Conservation (phyloP, 2,113 vertebrate genomes). For the Podarcis raffonei region DNA sequence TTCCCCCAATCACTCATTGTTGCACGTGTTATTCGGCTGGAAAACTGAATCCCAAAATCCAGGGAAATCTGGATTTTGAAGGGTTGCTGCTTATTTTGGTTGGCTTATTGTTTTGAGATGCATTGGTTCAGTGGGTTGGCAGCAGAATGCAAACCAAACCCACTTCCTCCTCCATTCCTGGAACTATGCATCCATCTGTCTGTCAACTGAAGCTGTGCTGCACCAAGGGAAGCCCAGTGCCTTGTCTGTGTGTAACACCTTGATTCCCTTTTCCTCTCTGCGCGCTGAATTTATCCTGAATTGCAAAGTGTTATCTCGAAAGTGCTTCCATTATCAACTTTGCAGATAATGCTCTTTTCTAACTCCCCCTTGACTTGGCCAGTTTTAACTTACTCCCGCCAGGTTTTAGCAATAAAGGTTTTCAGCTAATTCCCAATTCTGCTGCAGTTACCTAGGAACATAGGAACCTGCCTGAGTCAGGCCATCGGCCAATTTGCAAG, state of each 20-base stretch:
- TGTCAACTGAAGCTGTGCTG: too few relatives aligned
- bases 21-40: too few relatives aligned
- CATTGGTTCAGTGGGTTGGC: too few relatives aligned
- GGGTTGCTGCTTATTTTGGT: too few relatives aligned
- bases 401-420: not conserved
- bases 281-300: not conserved
- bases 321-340: slow-evolving; percentile 12
- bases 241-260: not conserved
- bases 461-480: too few relatives aligned
- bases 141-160: too few relatives aligned
- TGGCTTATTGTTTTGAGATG: too few relatives aligned
- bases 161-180: not conserved
- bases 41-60: too few relatives aligned
- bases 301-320: not conserved
- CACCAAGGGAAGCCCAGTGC: not conserved
- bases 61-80: too few relatives aligned
- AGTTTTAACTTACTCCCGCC: not conserved
- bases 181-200: not conserved
- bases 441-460: not conserved
- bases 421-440: not conserved
- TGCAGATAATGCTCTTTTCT: not conserved
- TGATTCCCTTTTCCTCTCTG: not conserved
- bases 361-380: not conserved
- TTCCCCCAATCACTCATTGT: too few relatives aligned
- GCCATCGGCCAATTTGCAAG: too few relatives aligned